phyloP scores from a whole-genome alignment of 2,888 invertebrate species.

The Leptothorax acervorum region DNA sequence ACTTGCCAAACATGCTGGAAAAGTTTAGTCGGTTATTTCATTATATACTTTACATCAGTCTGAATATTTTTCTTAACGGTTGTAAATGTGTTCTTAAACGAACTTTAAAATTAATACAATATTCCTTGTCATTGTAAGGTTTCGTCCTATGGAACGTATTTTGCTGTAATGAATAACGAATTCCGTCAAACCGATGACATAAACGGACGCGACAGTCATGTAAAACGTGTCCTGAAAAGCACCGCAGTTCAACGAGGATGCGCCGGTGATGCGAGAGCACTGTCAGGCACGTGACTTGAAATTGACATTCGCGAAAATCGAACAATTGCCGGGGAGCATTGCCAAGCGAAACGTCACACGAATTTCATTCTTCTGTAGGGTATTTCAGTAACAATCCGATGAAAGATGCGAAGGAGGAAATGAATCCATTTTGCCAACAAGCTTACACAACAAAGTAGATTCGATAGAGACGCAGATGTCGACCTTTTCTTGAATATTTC shows the following conservation, averaged over 20 bases:
- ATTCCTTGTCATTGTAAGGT: not conserved
- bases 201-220: conserved; percentile 12
- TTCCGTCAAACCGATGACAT: not conserved
- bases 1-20: not conserved
- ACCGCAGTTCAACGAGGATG: conserved; percentile 12
- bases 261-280: not conserved
- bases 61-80: not conserved
- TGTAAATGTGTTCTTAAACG: not conserved
- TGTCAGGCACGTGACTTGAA: conserved; percentile 40
- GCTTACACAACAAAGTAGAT: conserved; percentile 1
- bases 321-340: conserved; percentile 35
- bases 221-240: conserved; percentile 21
- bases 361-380: conserved; percentile 13
- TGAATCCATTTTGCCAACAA: conserved; percentile 30
- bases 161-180: conserved; percentile 1
- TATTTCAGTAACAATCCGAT: conserved; percentile 27
- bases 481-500: not conserved
- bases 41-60: not conserved
- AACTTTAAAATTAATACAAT: not conserved
- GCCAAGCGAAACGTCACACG: conserved; percentile 32
- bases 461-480: not conserved
- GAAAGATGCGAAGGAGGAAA: not conserved
- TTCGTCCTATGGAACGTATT: not conserved
- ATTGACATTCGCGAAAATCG: conserved; percentile 52
- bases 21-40: conserved; percentile 12